Conservation (phyloP, 2,113 vertebrate genomes). For the Cryptomyrus ogoouensis region DNA sequence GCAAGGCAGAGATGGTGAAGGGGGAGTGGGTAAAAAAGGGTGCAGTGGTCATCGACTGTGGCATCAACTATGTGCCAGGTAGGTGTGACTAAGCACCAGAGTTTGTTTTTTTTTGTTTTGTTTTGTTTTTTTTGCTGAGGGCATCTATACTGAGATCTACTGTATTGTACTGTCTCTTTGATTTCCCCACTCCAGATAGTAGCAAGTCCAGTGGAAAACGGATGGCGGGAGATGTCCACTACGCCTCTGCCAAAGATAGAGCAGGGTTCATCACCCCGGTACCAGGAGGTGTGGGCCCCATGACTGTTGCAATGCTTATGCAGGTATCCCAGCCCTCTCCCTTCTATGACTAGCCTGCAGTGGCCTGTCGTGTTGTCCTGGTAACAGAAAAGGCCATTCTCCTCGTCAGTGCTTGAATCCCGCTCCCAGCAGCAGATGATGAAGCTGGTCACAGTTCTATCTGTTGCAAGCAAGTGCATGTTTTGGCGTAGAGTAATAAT, state of each 20-base stretch:
- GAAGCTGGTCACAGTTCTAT: background rate
- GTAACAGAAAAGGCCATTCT: background rate
- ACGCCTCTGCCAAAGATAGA: slow-evolving; percentile 73
- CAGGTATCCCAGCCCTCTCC: slow-evolving; percentile 57
- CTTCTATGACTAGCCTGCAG: background rate
- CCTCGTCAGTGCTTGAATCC: background rate
- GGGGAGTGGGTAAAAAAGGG: slow-evolving; percentile 96
- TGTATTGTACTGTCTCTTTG: background rate
- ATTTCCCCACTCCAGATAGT: slow-evolving; percentile 64
- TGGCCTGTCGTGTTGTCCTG: background rate
- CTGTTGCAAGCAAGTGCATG: background rate
- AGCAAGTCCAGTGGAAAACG: slow-evolving; percentile 77
- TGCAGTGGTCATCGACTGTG: slow-evolving; percentile 93
- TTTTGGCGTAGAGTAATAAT: background rate
- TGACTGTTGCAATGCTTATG: slow-evolving; percentile 99
- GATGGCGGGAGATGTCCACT: slow-evolving; percentile 86
- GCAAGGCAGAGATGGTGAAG: slow-evolving; percentile 89
- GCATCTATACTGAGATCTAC: background rate
- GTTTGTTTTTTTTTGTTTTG: background rate
- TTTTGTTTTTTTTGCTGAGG: background rate
- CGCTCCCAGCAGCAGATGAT: background rate
- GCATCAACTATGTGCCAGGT: slow-evolving; percentile 92
- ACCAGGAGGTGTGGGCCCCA: slow-evolving; percentile 92
- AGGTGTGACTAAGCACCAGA: slow-evolving; percentile 6
- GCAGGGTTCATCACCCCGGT: slow-evolving; percentile 92